Evolutionary conservation across 2,888 invertebrate genomes (phyloP).

Genomic region (Timema podura): DNA sequence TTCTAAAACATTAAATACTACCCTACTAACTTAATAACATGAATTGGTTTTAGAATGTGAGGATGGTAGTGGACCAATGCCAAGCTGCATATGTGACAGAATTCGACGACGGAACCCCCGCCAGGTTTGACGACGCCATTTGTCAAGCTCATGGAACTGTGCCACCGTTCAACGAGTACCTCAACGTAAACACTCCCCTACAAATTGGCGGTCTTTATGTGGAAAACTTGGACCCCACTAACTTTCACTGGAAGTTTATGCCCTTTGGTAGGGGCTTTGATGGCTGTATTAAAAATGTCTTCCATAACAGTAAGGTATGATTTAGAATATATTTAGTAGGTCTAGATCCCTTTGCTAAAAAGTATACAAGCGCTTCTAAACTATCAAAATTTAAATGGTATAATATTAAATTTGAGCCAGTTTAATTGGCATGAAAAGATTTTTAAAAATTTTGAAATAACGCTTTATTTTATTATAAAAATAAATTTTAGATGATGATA

Average conservation of each 20-base stretch:
- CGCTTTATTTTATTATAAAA: too few relatives aligned
- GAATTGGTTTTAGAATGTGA: constrained; percentile 41
- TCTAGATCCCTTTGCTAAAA: neutral
- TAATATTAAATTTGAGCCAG: too few relatives aligned
- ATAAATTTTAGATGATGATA: too few relatives aligned
- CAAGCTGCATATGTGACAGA: constrained; percentile 43
- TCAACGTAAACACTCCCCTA: constrained; percentile 52
- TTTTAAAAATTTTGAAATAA: too few relatives aligned
- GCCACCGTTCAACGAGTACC: constrained; percentile 50
- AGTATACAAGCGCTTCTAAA: neutral
- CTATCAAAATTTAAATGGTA: neutral
- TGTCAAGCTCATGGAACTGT: constrained; percentile 48
- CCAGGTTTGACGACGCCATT: constrained; percentile 44
- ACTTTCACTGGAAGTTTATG: constrained; percentile 40
- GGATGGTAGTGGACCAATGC: constrained; percentile 51
- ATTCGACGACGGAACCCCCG: constrained; percentile 43
- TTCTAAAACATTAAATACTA: too few relatives aligned
- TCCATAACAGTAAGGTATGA: constrained; percentile 51
- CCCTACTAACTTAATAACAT: too few relatives aligned
- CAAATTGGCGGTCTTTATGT: constrained; percentile 53
- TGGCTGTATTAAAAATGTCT: too few relatives aligned
- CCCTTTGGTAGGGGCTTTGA: constrained; percentile 36
- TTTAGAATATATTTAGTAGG: constrained; percentile 48
- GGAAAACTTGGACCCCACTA: constrained; percentile 40
- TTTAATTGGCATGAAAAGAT: too few relatives aligned